These are phyloP conservation scores for Hexactinellida sp. DNA, from an alignment of 37 sponge, comb jelly and placozoan genomes.

Conservation along the genomic window DNA sequence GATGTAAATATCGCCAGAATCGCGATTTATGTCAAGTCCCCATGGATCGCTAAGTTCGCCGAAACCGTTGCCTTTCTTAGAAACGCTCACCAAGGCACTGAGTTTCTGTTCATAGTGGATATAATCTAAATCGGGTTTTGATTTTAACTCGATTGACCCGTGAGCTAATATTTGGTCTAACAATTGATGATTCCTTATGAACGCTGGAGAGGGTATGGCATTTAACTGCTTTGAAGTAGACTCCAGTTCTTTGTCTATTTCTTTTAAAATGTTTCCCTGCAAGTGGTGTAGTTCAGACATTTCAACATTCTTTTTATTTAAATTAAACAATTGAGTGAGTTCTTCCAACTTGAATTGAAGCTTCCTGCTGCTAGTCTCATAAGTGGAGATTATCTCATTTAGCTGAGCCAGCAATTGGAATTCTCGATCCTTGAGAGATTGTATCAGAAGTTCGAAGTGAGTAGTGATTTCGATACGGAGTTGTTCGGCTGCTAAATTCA, in stretches of 20 bases:
- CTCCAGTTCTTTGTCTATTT: neutral
- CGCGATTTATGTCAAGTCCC: neutral
- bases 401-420: neutral
- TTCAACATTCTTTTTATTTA: neutral
- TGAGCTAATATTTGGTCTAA: neutral
- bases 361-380: neutral
- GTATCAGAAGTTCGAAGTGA: neutral
- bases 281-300: neutral
- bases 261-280: neutral
- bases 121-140: neutral
- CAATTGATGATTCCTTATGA: neutral
- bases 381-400: neutral
- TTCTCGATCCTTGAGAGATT: neutral
- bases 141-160: neutral
- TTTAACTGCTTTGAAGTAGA: neutral
- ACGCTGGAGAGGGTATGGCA: neutral
- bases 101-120: neutral
- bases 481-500: neutral
- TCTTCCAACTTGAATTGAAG: neutral
- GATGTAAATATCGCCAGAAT: neutral
- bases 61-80: neutral
- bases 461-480: neutral
- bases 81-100: neutral
- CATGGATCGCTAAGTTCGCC: neutral
- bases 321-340: neutral